A percentile compares a stretch with the other conserved stretches of the same genome.
Evolutionary conservation across 2,888 invertebrate species (phyloP).

Genomic region (Panopea generosa): DNA sequence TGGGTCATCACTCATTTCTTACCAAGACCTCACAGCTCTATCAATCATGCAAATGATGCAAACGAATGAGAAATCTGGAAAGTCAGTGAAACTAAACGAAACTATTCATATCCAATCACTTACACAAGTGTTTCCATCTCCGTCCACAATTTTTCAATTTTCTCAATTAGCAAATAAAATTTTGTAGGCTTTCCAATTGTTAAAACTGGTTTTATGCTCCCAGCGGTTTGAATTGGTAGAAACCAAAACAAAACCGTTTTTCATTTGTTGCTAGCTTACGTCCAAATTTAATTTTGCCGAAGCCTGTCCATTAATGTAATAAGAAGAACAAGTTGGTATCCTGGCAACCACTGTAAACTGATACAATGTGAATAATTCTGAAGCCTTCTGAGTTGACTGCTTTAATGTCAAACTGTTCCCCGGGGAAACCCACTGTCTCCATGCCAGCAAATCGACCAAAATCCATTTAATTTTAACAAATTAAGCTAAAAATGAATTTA

Average conservation of each 20-base stretch:
- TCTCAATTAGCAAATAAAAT: slow-evolving; percentile 25
- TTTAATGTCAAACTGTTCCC: slow-evolving; percentile 42
- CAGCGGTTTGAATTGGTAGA: slow-evolving; percentile 11
- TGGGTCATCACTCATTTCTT: not conserved
- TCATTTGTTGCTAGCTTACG: slow-evolving; percentile 30
- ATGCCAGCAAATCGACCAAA: slow-evolving; percentile 29
- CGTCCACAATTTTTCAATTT: slow-evolving; percentile 6
- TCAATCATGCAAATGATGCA: slow-evolving; percentile 32
- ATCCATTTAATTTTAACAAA: slow-evolving; percentile 4
- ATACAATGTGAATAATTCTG: slow-evolving; percentile 43
- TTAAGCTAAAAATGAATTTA: too few relatives aligned
- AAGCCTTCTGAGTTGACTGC: slow-evolving; percentile 28
- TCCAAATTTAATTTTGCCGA: slow-evolving; percentile 58
- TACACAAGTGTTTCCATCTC: not conserved
- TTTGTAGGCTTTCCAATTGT: slow-evolving; percentile 23
- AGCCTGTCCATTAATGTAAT: slow-evolving; percentile 62
- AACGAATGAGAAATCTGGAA: slow-evolving; percentile 19
- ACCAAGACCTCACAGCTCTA: not conserved
- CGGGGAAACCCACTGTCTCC: slow-evolving; percentile 19
- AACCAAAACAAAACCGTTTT: slow-evolving; percentile 29
- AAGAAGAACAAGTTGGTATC: slow-evolving; percentile 56
- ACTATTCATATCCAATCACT: slow-evolving; percentile 4
- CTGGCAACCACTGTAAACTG: slow-evolving; percentile 53
- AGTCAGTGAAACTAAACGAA: slow-evolving; percentile 10
- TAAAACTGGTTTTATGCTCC: slow-evolving; percentile 12